Percentiles rank a stretch among this genome's conserved stretches.
Evolutionary conservation across 2,797 vertebrate species (phyloP).

Genomic region (Austrolebias charrua): DNA sequence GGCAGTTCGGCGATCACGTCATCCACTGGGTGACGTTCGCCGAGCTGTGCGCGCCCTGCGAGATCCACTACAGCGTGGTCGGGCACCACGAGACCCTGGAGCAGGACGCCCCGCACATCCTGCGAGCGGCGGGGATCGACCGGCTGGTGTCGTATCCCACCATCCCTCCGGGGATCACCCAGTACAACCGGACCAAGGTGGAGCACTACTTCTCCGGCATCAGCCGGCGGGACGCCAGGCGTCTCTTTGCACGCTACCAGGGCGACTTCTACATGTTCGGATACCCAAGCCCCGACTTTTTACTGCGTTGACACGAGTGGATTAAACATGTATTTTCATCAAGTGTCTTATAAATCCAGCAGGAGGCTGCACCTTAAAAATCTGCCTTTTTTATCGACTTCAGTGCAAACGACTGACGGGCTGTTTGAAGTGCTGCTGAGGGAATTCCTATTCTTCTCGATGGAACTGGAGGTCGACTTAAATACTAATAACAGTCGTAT

Average conservation of each 20-base stretch:
- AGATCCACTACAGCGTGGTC: constrained; percentile 87
- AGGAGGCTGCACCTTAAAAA: constrained; percentile 1
- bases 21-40: constrained; percentile 96
- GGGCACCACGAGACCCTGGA: constrained; percentile 97
- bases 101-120: constrained; percentile 88
- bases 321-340: constrained; percentile 21
- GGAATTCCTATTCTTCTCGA: not conserved
- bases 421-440: constrained; percentile 8
- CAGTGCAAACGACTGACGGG: too few relatives aligned
- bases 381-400: constrained; percentile 8
- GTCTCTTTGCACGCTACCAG: constrained; percentile 87
- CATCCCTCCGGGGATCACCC: constrained; percentile 94
- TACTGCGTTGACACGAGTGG: constrained; percentile 80
- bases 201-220: constrained; percentile 90
- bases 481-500: not conserved
- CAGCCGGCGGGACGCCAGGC: constrained; percentile 88
- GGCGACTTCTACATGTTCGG: constrained; percentile 95
- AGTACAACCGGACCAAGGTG: constrained; percentile 94
- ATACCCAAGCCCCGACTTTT: constrained; percentile 89
- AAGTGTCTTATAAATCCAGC: constrained; percentile 14
- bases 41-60: constrained; percentile 93
- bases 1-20: constrained; percentile 92
- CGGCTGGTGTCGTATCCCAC: constrained; percentile 90
- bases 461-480: not conserved
- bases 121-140: constrained; percentile 87